Base-by-base conservation (phyloP, 2,113 vertebrate species). In the Parus major region DNA sequence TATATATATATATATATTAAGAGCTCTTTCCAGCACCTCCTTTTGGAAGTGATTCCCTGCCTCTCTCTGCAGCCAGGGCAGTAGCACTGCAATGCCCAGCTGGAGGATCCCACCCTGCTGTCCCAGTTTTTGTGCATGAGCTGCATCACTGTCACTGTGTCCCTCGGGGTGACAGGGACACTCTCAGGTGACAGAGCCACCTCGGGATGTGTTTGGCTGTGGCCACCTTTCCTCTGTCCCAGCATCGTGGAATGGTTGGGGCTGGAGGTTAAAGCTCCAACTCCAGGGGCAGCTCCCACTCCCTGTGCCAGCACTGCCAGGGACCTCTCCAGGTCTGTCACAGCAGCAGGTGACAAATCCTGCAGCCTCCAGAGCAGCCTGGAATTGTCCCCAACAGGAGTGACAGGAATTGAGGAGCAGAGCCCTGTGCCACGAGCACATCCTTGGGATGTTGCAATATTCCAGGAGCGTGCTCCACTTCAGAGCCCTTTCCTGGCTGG, bases 121-220 rank as follows among this genome's bases (percentile, higher is more conserved):
- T 36, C 57, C 77, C 65, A 13, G 64, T 15, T 47, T 33, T 39
- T 31, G 42, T 21, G 63, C 56, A 3, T 0, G 23, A 41, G 13
- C 14, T 70, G 46, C 80, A 41, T 39, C 85, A 4, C n/a, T 0
- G 15, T 9, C 85, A 4, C 42, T 0, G 15, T 9, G 63, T 68
- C 53, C 68, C 60, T 23, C 17, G 2, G 59, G 17, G 66, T 11
- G 11, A 14, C 36, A 57, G 66, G 80, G 52, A 66, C 27, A 8
- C 0, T 1, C 39, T 4, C 1, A 4, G 82, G 7, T 55, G 46
- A 11, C 47, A 18, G 15, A 42, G 93, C 31, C 49, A 24, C 61
- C 72, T 8, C 0, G 1, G 47, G 61, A 9, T 21, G 59, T 3
- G 0, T 29, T 27, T 49, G 31, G 20, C 60, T 7, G 1, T 0